Percentiles rank a stretch among this genome's conserved stretches.
Evolutionary conservation across 2,113 vertebrate genomes (phyloP).

Genomic region (Rynchops niger): DNA sequence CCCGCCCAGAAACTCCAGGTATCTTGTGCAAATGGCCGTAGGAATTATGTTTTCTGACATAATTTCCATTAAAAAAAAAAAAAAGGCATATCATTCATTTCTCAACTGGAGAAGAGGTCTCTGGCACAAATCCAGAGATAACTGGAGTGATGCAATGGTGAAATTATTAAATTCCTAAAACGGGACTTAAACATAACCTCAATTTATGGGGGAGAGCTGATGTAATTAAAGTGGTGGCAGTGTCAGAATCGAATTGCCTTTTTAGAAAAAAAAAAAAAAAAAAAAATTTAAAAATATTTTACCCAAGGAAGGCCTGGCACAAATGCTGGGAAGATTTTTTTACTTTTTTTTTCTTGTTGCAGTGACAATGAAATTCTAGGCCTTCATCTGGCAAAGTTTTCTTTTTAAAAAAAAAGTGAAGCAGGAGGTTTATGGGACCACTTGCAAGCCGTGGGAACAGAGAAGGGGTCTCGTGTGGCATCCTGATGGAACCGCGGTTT

Average conservation of each 20-base stretch:
- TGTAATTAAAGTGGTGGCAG: not conserved
- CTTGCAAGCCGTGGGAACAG: not conserved
- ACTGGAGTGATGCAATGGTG: not conserved
- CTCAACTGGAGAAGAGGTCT: not conserved
- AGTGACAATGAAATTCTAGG: not conserved
- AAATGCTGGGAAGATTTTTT: not conserved
- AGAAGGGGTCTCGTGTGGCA: not conserved
- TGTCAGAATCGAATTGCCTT: not conserved
- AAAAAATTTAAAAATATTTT: not conserved
- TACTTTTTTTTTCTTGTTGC: not conserved
- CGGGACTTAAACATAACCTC: not conserved
- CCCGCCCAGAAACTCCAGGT: slow-evolving; percentile 18
- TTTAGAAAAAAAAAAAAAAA: too few species aligned
- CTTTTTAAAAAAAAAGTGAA: not conserved
- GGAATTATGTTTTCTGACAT: not conserved
- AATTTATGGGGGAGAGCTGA: not conserved
- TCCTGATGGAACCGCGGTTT: not conserved
- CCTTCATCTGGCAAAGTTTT: not conserved
- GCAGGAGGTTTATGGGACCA: not conserved
- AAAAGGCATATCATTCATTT: accelerated
- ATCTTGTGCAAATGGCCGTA: accelerated
- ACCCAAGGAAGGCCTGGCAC: not conserved
- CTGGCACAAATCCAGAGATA: not conserved
- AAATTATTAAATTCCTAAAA: not conserved
- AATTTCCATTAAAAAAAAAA: not conserved